Percentiles rank a stretch among this genome's conserved stretches.
These are phyloP conservation scores for Dermolepida albohirtum DNA, from an alignment of 2,888 invertebrate species.

Conservation along the genomic window DNA sequence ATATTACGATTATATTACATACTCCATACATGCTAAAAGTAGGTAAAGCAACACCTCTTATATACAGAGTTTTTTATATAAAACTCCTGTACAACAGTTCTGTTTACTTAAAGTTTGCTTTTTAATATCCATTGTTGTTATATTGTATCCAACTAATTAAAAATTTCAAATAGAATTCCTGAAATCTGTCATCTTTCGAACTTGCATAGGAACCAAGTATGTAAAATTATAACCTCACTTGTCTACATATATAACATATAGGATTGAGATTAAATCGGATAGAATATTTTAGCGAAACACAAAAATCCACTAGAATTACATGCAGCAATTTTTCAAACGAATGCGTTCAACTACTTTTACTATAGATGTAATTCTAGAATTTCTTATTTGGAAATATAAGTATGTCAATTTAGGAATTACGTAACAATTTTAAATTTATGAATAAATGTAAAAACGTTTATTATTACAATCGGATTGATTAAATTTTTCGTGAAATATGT, in stretches of 20 bases:
- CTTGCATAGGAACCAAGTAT: conserved; percentile 34
- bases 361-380: too few relatives aligned
- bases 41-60: conserved; percentile 9
- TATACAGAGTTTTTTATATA: conserved; percentile 11
- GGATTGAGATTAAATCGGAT: background rate
- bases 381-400: too few relatives aligned
- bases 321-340: too few relatives aligned
- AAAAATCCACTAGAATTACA: conserved; percentile 30
- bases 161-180: conserved; percentile 30
- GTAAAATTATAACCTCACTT: conserved; percentile 41
- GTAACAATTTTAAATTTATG: too few relatives aligned
- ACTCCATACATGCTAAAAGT: conserved; percentile 16
- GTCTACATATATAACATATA: conserved; percentile 7
- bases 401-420: too few relatives aligned
- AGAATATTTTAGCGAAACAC: conserved; percentile 32
- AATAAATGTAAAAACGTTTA: too few relatives aligned
- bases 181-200: conserved; percentile 26
- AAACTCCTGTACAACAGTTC: conserved; percentile 1
- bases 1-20: background rate
- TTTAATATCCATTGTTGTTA: conserved; percentile 7
- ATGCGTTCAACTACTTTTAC: too few relatives aligned
- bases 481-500: too few relatives aligned
- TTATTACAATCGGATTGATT: too few relatives aligned
- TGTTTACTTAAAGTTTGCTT: conserved; percentile 14
- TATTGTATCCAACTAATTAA: background rate